Evolutionary conservation across 2,113 vertebrate species (phyloP).

Genomic region (Strix uralensis): DNA sequence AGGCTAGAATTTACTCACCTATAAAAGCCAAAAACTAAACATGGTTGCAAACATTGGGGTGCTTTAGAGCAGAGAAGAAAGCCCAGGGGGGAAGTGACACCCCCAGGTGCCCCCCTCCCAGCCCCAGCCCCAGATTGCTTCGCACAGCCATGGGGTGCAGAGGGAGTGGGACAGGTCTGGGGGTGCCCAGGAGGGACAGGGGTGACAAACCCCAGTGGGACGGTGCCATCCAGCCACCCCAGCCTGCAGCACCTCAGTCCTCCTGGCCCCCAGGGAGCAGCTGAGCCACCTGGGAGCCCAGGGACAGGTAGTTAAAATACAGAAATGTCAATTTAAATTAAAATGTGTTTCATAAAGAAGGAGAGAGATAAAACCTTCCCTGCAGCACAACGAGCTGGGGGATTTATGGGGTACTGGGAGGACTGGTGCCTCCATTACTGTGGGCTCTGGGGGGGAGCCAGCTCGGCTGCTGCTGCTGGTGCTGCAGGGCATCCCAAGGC

Average conservation of each 20-base stretch:
- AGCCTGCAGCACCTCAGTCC: background rate
- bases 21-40: background rate
- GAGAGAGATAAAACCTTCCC: background rate
- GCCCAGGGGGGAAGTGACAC: background rate
- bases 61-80: background rate
- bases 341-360: background rate
- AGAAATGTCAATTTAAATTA: constrained; percentile 47
- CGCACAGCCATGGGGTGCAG: rapidly evolving
- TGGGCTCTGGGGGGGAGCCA: background rate
- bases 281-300: background rate
- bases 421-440: background rate
- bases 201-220: background rate
- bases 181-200: background rate
- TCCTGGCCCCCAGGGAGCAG: rapidly evolving
- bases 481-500: rapidly evolving
- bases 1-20: background rate
- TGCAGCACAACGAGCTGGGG: background rate
- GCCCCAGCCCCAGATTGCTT: rapidly evolving
- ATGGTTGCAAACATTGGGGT: background rate
- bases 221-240: background rate
- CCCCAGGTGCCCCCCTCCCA: background rate
- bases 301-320: background rate
- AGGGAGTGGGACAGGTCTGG: background rate
- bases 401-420: background rate
- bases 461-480: background rate